These are phyloP conservation scores for Palythoa caribaeorum DNA, from an alignment of 92 coral and sea anemone genomes.

Conservation along the genomic window DNA sequence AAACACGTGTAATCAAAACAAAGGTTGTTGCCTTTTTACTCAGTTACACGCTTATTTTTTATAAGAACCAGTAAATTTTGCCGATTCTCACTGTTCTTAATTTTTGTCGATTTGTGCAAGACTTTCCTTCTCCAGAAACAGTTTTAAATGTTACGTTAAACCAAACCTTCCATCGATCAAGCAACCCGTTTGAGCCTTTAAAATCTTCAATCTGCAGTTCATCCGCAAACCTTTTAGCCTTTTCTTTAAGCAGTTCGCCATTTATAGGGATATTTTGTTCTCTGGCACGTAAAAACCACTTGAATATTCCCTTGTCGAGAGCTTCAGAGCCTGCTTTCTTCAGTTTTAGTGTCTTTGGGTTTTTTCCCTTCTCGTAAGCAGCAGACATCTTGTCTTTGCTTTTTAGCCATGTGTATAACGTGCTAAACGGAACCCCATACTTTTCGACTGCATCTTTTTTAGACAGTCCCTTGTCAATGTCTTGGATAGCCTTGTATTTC, in stretches of 20 bases:
- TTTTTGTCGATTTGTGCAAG: no score
- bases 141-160: conserved; percentile 31
- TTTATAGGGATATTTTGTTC: not conserved
- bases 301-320: no score
- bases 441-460: no score
- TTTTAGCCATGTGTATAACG: not conserved
- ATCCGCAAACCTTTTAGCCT: conserved; percentile 1
- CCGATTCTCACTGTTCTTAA: no score
- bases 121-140: conserved; percentile 38
- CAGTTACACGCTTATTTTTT: no score
- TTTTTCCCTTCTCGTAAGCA: not conserved
- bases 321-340: not conserved
- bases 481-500: not conserved
- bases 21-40: no score
- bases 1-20: no score
- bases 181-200: conserved; percentile 21
- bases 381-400: not conserved
- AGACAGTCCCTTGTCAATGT: no score
- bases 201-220: conserved; percentile 1
- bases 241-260: not conserved
- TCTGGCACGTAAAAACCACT: not conserved
- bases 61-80: no score
- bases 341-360: not conserved
- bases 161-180: conserved; percentile 36
- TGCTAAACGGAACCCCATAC: not conserved